Conservation (phyloP, 2,113 vertebrate species). For the Upupa epops region DNA sequence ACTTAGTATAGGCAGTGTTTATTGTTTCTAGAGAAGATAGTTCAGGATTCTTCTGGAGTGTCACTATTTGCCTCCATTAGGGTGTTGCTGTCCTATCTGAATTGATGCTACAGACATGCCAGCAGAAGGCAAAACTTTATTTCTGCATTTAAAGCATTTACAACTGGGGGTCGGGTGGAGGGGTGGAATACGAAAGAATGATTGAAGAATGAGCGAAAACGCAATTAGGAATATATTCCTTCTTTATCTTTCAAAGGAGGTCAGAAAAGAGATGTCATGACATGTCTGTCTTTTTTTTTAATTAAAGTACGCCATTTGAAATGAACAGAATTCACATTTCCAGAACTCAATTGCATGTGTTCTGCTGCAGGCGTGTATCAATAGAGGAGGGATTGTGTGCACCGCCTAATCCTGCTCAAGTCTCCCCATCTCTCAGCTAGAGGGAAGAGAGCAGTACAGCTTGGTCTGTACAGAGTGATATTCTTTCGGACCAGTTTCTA, state of each 20-base stretch:
- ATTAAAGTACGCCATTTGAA: background rate
- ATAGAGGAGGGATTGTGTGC: background rate
- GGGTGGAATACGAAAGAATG: rapidly evolving
- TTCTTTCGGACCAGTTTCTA: background rate
- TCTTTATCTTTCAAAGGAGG: background rate
- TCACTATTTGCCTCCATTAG: background rate
- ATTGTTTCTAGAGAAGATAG: background rate
- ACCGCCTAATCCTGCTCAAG: background rate
- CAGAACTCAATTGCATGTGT: background rate
- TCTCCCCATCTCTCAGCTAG: background rate
- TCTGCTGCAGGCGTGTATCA: background rate
- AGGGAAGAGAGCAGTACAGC: background rate
- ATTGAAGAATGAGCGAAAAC: background rate
- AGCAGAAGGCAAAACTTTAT: background rate
- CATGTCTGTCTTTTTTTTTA: background rate
- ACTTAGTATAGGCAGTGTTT: background rate
- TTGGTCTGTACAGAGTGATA: background rate
- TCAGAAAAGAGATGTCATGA: background rate
- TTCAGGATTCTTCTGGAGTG: background rate
- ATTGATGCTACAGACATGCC: background rate
- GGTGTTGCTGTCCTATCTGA: background rate
- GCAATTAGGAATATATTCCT: background rate
- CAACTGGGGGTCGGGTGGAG: background rate
- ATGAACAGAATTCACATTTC: background rate
- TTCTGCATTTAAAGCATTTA: background rate